These are phyloP conservation scores for Scaptomyza montana DNA, from an alignment of 1,140 invertebrate genomes.

Conservation along the genomic window DNA sequence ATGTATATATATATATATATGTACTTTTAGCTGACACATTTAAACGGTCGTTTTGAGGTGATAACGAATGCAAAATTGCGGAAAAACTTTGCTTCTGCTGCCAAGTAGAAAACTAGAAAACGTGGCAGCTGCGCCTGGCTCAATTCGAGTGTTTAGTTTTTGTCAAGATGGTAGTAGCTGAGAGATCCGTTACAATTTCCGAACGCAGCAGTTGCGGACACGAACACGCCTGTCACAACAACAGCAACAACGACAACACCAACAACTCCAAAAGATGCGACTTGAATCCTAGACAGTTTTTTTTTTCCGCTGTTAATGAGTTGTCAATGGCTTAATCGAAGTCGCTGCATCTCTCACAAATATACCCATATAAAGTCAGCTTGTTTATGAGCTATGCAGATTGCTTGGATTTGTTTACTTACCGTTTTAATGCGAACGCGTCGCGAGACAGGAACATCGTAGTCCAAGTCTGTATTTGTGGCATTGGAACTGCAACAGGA, in stretches of 20 bases:
- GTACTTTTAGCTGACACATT: slow-evolving; percentile 61
- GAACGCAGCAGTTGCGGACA: slow-evolving; percentile 23
- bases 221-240: slow-evolving; percentile 62
- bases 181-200: slow-evolving; percentile 65
- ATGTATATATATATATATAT: not conserved
- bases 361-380: slow-evolving; percentile 41
- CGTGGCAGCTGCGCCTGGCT: slow-evolving; percentile 42
- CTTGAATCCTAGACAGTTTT: slow-evolving; percentile 5
- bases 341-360: slow-evolving; percentile 34
- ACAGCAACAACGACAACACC: not conserved
- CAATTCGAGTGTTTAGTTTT: slow-evolving; percentile 35
- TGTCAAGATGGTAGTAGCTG: slow-evolving; percentile 9
- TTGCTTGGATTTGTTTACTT: slow-evolving; percentile 44
- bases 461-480: slow-evolving; percentile 72
- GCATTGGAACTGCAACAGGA: slow-evolving; percentile 73
- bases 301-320: slow-evolving; percentile 29
- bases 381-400: slow-evolving; percentile 51
- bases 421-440: slow-evolving; percentile 78
- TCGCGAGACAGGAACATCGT: slow-evolving; percentile 74
- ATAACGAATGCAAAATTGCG: slow-evolving; percentile 75
- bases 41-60: slow-evolving; percentile 61
- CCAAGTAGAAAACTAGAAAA: slow-evolving; percentile 10
- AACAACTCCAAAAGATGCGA: slow-evolving; percentile 18
- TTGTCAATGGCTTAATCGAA: slow-evolving; percentile 60
- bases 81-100: slow-evolving; percentile 53